Evolutionary conservation across 2,113 vertebrate species (phyloP), one percentile per base, ranked within the genome.

Genomic region (Phylloscopus whistleri): DNA sequence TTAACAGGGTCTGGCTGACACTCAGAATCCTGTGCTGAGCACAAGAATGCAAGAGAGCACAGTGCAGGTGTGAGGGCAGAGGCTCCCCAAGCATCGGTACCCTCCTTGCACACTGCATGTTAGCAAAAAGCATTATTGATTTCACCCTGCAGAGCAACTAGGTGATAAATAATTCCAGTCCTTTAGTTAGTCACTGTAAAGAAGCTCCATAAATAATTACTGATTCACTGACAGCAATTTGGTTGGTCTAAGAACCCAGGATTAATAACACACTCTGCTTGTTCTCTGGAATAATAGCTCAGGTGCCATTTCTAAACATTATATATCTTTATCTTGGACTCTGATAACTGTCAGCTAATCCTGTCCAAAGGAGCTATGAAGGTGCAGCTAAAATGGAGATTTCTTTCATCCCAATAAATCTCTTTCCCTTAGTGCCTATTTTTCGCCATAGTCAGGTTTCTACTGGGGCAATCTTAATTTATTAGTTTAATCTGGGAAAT

Each of bases 201-300:
- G 93, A 75, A 81, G 52, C 60, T 60, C 56, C 69, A 87, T 94
- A 80, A 95, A 95, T 94, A 96, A 94, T 95, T 93, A 55, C 85
- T 81, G 86, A 63, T 88, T 86, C 70, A 64, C 86, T 89, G 73
- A 78, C 83, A 91, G 60, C 76, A 93, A 89, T 95, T 94, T 90
- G 56, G 59, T 77, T 67, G 75, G 55, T 27, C 75, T 94, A 93
- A 93, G 91, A 85, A 69, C 30, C 43, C 55, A 35, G 37, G 81
- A 94, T 85, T 95, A 75, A 93, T 93, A 86, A 66, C 21, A 60
- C 27, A 46, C 60, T 68, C 44, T 91, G 56, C 44, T 80, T 13
- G 9, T 87, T 93, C 62, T 62, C 75, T 84, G 73, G 72, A 91
- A 93, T 93, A 75, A 83, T 67, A 84, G 79, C 28, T 44, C 80